Evolutionary conservation across 2,113 vertebrate species (phyloP).

Genomic region (Sinocyclocheilus grahami): DNA sequence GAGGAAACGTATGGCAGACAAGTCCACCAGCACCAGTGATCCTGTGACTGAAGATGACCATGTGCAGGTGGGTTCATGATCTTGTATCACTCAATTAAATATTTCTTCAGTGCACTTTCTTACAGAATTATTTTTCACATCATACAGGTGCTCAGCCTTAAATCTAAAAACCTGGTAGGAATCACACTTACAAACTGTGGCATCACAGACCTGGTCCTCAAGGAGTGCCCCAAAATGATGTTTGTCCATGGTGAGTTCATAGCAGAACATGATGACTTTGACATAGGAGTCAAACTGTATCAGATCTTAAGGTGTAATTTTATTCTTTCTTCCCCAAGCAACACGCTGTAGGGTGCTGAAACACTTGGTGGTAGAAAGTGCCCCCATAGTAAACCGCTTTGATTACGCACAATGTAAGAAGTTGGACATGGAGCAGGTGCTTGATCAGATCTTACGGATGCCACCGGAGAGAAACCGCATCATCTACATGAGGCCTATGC

Average conservation of each 20-base stretch:
- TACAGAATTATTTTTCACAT: slow-evolving; percentile 12
- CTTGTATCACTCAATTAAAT: neutral
- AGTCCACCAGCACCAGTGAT: slow-evolving; percentile 97
- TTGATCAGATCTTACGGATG: slow-evolving; percentile 96
- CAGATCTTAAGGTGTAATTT: neutral
- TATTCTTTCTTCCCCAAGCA: slow-evolving; percentile 69
- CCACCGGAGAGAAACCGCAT: slow-evolving; percentile 96
- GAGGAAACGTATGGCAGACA: slow-evolving; percentile 92
- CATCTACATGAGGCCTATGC: slow-evolving; percentile 97
- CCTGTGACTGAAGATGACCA: slow-evolving; percentile 98
- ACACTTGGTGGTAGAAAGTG: slow-evolving; percentile 88
- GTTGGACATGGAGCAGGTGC: slow-evolving; percentile 94
- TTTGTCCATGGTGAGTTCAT: slow-evolving; percentile 90
- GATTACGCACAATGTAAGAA: slow-evolving; percentile 99
- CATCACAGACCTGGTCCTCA: slow-evolving; percentile 93
- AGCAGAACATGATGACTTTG: neutral
- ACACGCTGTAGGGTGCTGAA: slow-evolving; percentile 96
- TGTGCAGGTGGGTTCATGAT: slow-evolving; percentile 79
- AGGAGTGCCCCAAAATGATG: slow-evolving; percentile 99
- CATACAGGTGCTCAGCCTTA: slow-evolving; percentile 86
- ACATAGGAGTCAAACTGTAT: neutral
- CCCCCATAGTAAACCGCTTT: slow-evolving; percentile 94
- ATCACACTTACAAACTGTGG: slow-evolving; percentile 97
- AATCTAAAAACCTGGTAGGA: slow-evolving; percentile 97
- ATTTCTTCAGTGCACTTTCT: neutral